These are phyloP conservation scores for Vanacampus margaritifer DNA, from an alignment of 2,113 vertebrate species.

Conservation along the genomic window DNA sequence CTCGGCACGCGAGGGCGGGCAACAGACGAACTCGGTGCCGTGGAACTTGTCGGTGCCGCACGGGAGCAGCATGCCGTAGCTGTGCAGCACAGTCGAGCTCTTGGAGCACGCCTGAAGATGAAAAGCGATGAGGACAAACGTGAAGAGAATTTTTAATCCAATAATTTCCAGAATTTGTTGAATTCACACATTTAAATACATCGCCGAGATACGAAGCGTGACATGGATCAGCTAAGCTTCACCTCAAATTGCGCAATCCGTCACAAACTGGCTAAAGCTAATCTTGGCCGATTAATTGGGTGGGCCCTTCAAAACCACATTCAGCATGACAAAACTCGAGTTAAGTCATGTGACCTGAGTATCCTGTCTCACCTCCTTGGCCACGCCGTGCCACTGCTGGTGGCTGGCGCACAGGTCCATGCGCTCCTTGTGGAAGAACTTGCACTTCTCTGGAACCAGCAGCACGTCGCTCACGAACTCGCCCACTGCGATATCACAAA, in stretches of 20 bases:
- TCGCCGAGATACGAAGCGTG: too few relatives aligned
- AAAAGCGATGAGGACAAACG: not conserved
- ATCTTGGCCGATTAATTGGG: too few relatives aligned
- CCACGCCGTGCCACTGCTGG: slow-evolving; percentile 88
- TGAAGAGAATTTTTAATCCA: too few relatives aligned
- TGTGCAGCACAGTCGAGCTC: slow-evolving; percentile 83
- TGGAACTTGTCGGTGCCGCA: slow-evolving; percentile 91
- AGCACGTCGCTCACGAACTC: slow-evolving; percentile 94
- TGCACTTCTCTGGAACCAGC: slow-evolving; percentile 92
- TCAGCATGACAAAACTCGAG: not conserved
- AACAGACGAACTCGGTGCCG: slow-evolving; percentile 93
- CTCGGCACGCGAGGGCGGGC: slow-evolving; percentile 75
- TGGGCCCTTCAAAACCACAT: not conserved
- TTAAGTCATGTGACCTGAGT: not conserved
- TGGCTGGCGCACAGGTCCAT: slow-evolving; percentile 92
- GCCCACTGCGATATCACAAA: slow-evolving; percentile 78
- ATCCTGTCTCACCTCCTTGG: slow-evolving; percentile 83
- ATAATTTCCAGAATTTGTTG: too few relatives aligned
- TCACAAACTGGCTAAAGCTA: too few relatives aligned
- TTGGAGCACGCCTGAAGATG: slow-evolving; percentile 81
- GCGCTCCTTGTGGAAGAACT: slow-evolving; percentile 92
- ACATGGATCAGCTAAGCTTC: too few relatives aligned
- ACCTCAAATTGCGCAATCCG: not conserved
- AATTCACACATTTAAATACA: too few relatives aligned
- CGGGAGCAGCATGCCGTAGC: slow-evolving; percentile 92